Evolutionary conservation across 2,888 invertebrate genomes (phyloP), one percentile per base, ranked within the genome.

Genomic region (Pyrochroa serraticornis): DNA sequence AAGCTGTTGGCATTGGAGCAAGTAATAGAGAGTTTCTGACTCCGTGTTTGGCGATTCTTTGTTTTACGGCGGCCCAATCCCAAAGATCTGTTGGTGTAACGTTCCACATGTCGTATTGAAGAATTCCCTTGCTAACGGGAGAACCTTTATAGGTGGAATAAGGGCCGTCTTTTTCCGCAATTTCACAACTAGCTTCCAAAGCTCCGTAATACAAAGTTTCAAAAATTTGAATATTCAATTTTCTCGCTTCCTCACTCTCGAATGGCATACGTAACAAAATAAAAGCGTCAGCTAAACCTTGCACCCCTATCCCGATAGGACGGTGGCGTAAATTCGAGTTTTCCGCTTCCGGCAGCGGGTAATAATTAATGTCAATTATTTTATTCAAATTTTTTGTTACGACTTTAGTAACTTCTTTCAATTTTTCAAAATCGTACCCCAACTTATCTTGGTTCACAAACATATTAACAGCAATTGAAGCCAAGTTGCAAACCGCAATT

Each of bases 1-100:
- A 97, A 6, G 98, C 97, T 3, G 98, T 99, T 0, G 98, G 98
- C 98, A 99, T 99, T 0, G 97, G 97, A 0, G 98, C 97, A 62
- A 98, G 69, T 12, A 99, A 82, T n/a, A 77, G 60, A 1, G 97
- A 97, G 81, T 99, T 99, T 53, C 98, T 83, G 0, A 98, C 82
- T 7, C 99, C 99, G 79, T 93, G 85, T 80, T 90, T 83, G 0
- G 91, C 87, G 67, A 99, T 97, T 75, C 91, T 91, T 44, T 82
- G 84, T 78, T 95, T 95, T 9, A 99, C 82, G 6, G 75, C 81
- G 1, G 81, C 74, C 99, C 99, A 99, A 76, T 99, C 85, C 92
- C 95, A 96, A 3, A 94, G 82, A 67, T 90, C 83, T 0, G 93
- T 89, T 0, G 96, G 94, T 5, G 83, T 89, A 60, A 93, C 94